These are phyloP conservation scores for Ibycter americanus DNA, from an alignment of 2,797 vertebrate species.

Conservation along the genomic window DNA sequence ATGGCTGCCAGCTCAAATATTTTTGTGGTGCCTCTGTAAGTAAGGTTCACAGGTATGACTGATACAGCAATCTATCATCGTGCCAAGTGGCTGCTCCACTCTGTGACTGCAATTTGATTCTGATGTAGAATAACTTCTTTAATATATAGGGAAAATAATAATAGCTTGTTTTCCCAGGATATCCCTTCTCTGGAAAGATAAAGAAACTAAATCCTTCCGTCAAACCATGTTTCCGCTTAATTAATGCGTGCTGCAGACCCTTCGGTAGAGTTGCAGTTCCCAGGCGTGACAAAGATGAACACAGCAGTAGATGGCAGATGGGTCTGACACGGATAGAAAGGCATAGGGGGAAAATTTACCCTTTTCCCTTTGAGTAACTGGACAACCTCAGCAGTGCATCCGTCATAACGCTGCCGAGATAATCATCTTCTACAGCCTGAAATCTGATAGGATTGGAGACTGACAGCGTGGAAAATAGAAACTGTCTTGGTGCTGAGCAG, in stretches of 20 bases:
- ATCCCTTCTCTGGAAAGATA: not conserved
- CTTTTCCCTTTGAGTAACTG: slow-evolving; percentile 2
- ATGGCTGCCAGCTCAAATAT: slow-evolving; percentile 7
- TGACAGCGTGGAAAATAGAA: slow-evolving; percentile 38
- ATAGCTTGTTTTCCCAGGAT: not conserved
- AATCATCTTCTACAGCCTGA: not conserved
- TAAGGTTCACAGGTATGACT: slow-evolving; percentile 10
- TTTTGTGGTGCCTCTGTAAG: slow-evolving; percentile 42
- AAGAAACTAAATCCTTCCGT: not conserved
- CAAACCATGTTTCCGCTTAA: not conserved
- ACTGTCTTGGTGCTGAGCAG: not conserved
- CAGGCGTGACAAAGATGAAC: not conserved
- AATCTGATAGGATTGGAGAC: slow-evolving; percentile 38
- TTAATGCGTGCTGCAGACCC: not conserved
- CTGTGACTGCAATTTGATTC: not conserved
- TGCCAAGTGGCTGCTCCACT: not conserved
- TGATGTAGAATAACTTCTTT: not conserved
- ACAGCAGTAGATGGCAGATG: not conserved
- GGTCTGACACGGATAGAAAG: not conserved
- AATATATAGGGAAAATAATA: not conserved
- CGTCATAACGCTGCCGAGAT: not conserved
- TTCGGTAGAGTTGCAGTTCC: rapidly evolving
- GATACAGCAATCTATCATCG: not conserved
- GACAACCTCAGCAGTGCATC: not conserved
- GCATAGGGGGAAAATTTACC: not conserved